These are phyloP conservation scores for Pseudochirops cupreus DNA, from an alignment of 2,797 vertebrate species.

Conservation along the genomic window DNA sequence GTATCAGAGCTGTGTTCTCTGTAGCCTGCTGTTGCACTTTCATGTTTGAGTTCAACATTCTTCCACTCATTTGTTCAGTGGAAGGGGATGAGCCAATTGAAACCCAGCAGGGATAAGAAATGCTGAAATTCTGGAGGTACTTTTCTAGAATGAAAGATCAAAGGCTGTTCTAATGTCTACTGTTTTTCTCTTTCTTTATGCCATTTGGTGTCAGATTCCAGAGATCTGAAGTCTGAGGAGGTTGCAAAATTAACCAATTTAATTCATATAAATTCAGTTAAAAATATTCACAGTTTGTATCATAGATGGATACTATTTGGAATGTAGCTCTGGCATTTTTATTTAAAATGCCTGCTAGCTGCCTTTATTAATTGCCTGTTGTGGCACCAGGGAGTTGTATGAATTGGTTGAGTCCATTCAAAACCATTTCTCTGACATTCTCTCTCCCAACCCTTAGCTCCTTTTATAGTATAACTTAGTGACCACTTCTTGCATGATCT, in stretches of 20 bases:
- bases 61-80: constrained; percentile 31
- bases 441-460: background rate
- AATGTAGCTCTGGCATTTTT: constrained; percentile 44
- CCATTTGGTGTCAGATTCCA: background rate
- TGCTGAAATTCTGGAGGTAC: constrained; percentile 53
- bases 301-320: constrained; percentile 44
- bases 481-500: background rate
- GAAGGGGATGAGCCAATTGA: constrained; percentile 16
- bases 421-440: background rate
- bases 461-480: background rate
- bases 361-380: background rate
- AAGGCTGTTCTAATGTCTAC: background rate
- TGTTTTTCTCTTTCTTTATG: constrained; percentile 44
- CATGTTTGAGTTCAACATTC: constrained; percentile 69
- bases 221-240: constrained; percentile 46
- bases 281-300: constrained; percentile 41
- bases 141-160: constrained; percentile 56
- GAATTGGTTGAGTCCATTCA: background rate
- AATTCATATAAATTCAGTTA: constrained; percentile 7
- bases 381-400: background rate
- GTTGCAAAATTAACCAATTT: background rate
- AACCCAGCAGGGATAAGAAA: constrained; percentile 59
- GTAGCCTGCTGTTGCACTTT: constrained; percentile 59
- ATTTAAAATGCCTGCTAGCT: constrained; percentile 62
- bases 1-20: constrained; percentile 29